phyloP scores from a whole-genome alignment of 2,888 invertebrate species.

The Oxytorus armatus region DNA sequence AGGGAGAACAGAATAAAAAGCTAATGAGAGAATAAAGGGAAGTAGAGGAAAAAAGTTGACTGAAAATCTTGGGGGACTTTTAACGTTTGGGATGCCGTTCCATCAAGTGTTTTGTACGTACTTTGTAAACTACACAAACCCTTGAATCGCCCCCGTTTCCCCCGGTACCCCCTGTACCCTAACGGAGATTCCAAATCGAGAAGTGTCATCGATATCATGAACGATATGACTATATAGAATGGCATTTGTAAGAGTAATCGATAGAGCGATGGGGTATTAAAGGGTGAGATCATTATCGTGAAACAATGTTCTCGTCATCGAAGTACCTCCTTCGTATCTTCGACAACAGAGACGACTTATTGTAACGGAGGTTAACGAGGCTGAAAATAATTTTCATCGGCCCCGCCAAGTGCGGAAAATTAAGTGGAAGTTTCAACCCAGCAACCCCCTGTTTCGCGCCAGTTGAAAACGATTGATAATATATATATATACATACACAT shows the following conservation, averaged over 20 bases:
- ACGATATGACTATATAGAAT: conserved; percentile 10
- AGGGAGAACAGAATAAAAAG: conserved; percentile 21
- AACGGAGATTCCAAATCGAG: conserved; percentile 33
- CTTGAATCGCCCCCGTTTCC: conserved; percentile 58
- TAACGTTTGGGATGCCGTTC: conserved; percentile 8
- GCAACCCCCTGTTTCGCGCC: conserved; percentile 29
- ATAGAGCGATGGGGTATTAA: conserved; percentile 5
- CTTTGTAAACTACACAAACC: conserved; percentile 37
- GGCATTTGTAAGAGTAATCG: background rate
- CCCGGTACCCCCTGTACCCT: conserved; percentile 44
- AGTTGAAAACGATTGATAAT: conserved; percentile 26
- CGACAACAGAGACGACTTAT: conserved; percentile 4
- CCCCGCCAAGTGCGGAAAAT: conserved; percentile 1
- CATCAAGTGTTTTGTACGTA: conserved; percentile 35
- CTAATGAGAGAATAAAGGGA: conserved; percentile 31
- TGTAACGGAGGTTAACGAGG: conserved; percentile 41
- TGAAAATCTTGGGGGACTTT: conserved; percentile 26
- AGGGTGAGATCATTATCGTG: conserved; percentile 43
- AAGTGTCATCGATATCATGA: conserved; percentile 46
- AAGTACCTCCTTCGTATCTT: background rate
- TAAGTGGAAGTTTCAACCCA: background rate
- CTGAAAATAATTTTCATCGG: conserved; percentile 37
- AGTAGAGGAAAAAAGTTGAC: conserved; percentile 3
- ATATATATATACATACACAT: conserved; percentile 7
- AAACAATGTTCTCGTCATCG: conserved; percentile 18